phyloP scores from a whole-genome alignment of 1,140 invertebrate species.

The Drosophila pachea region DNA sequence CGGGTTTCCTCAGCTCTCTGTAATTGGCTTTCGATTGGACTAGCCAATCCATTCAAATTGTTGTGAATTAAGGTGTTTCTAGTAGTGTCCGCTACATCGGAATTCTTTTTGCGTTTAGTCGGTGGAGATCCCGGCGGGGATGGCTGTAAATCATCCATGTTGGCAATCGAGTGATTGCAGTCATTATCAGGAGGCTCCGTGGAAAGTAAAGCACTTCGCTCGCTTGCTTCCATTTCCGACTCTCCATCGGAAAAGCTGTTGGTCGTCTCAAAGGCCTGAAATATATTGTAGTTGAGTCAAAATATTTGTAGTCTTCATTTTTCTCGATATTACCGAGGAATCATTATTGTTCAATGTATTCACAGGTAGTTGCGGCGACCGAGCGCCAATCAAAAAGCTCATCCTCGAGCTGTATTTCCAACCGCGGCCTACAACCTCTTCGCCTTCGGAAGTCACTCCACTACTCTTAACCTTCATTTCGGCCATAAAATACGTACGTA shows the following conservation, averaged over 20 bases:
- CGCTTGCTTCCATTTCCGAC: slow-evolving; percentile 15
- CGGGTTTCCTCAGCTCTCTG: not conserved
- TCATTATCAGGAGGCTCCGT: slow-evolving; percentile 6
- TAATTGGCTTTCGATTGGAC: not conserved
- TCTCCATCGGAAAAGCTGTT: slow-evolving; percentile 23
- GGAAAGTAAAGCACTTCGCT: not conserved
- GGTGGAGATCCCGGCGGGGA: not conserved
- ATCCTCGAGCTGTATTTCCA: slow-evolving; percentile 29
- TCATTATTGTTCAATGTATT: slow-evolving; percentile 14
- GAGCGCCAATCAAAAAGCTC: slow-evolving; percentile 19
- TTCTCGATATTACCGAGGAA: slow-evolving; percentile 7
- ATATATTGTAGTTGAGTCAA: not conserved
- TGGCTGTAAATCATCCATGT: not conserved
- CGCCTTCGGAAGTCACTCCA: not conserved
- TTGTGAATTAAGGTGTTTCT: not conserved
- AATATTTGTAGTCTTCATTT: not conserved
- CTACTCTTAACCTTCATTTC: slow-evolving; percentile 7
- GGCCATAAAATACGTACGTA: slow-evolving; percentile 17
- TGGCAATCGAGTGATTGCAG: not conserved
- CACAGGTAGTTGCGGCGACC: not conserved
- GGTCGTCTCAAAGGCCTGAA: slow-evolving; percentile 13
- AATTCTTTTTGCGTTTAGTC: slow-evolving; percentile 4
- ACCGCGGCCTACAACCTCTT: not conserved
- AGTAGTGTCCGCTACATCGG: not conserved
- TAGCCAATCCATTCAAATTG: slow-evolving; percentile 3